A percentile compares a stretch with the other conserved stretches of the same genome.
phyloP scores from a whole-genome alignment of 2,113 vertebrate genomes.

The Chionomys nivalis region DNA sequence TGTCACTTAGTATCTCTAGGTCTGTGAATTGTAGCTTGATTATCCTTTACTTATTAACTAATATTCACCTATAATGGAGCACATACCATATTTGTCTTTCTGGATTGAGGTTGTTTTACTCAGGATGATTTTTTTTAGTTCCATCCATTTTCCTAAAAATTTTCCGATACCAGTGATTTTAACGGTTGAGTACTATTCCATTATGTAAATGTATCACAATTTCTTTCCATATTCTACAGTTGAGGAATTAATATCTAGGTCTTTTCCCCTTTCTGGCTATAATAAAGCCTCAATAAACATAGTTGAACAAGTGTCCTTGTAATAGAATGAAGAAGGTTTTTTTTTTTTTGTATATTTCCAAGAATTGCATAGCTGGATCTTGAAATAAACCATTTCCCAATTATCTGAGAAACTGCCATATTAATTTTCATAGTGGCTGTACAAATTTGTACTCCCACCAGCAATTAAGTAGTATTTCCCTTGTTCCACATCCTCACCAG shows the following conservation, averaged over 20 bases:
- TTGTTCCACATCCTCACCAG: not conserved
- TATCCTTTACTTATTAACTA: not conserved
- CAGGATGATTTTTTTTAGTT: not conserved
- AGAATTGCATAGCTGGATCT: not conserved
- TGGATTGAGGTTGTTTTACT: not conserved
- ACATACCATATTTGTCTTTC: not conserved
- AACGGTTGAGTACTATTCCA: too few relatives aligned
- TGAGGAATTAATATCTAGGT: not conserved
- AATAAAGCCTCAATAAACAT: not conserved
- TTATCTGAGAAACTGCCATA: not conserved
- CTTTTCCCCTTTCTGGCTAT: not conserved
- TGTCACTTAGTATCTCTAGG: not conserved
- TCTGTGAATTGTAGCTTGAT: not conserved
- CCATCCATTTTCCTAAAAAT: too few relatives aligned
- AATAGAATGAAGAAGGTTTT: not conserved
- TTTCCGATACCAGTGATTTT: too few relatives aligned
- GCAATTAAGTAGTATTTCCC: not conserved
- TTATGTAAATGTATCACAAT: too few relatives aligned
- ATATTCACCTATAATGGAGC: not conserved
- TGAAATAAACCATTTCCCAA: not conserved
- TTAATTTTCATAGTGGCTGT: not conserved
- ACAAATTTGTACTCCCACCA: not conserved
- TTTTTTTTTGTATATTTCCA: not conserved
- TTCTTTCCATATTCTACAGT: not conserved
- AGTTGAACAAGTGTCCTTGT: not conserved